Base-by-base conservation (phyloP, 2,888 invertebrate genomes). In the Lithodes maja region DNA sequence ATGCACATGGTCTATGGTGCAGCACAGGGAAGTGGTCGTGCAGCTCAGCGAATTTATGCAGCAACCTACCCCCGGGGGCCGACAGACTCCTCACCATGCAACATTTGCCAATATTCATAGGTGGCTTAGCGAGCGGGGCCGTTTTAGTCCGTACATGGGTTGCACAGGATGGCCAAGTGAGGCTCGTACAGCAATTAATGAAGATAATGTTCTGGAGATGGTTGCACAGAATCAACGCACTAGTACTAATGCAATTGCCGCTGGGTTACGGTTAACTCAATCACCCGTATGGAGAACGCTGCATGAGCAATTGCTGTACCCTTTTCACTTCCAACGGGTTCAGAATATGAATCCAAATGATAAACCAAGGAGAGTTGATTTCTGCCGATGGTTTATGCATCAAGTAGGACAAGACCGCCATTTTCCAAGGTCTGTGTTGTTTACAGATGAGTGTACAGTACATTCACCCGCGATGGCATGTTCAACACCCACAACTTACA, bases 361-460 rank as follows among this genome's bases (percentile, higher is more conserved):
- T 78, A 52, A 78, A 2, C 78, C 50, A 78, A 78, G 53, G 78
- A 33, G 78, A 78, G 50, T 78, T 78, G 78, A 78, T 15, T 78
- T 78, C 53, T 78, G 78, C 53, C 7, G 17, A 78, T 78, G 78
- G 49, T 53, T 78, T 53, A 78, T 78, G 52, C 78, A 71, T 71
- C 7, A 71, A 71, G 71, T 71, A 71, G 71, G 49, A 49, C n/a
- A 52, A 78, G 50, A 78, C 52, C 9, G 78, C 1, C 33, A 78
- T 78, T 3, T 78, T 78, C 5, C 78, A 78, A 49, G 1, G 7
- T 78, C 5, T 78, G 50, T 52, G n/a, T 52, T 78, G 50, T 78
- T 49, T 78, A 78, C 78, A 78, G 78, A 78, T 49, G 78, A 78
- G 78, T 52, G 78, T 77, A 77, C 33, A 33, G 33, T 33, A 33